phyloP scores from a whole-genome alignment of 1,140 invertebrate genomes.

The Thaumatotibia leucotreta region DNA sequence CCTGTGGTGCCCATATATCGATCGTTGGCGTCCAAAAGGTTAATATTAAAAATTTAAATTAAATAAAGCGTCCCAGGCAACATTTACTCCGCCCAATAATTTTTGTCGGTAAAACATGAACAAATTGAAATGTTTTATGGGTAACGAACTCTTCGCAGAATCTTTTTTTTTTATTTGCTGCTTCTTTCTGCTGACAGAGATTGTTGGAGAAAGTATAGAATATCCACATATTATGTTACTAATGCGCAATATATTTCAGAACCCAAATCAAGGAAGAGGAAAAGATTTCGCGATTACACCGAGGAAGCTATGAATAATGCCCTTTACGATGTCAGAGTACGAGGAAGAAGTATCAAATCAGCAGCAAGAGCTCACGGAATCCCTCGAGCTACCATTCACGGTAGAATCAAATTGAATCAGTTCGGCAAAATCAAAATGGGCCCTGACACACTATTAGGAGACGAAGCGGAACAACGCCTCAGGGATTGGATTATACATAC shows the following conservation, averaged over 20 bases:
- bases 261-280: background rate
- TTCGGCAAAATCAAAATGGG: background rate
- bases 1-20: no score
- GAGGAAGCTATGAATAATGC: background rate
- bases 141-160: no score
- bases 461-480: background rate
- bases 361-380: background rate
- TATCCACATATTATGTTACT: no score
- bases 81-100: no score
- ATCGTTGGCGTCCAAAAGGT: no score
- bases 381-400: background rate
- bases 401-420: background rate
- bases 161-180: no score
- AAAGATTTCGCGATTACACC: background rate
- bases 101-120: no score
- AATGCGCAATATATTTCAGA: background rate
- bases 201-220: no score
- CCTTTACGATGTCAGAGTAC: background rate
- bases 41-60: no score
- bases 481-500: background rate
- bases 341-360: background rate
- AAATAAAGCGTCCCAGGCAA: no score
- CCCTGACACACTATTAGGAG: background rate
- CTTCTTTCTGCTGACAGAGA: no score
- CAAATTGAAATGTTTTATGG: no score